Evolutionary conservation across 37 sponge, comb jelly and placozoan genomes (phyloP).

Genomic region (Geodia barretti): DNA sequence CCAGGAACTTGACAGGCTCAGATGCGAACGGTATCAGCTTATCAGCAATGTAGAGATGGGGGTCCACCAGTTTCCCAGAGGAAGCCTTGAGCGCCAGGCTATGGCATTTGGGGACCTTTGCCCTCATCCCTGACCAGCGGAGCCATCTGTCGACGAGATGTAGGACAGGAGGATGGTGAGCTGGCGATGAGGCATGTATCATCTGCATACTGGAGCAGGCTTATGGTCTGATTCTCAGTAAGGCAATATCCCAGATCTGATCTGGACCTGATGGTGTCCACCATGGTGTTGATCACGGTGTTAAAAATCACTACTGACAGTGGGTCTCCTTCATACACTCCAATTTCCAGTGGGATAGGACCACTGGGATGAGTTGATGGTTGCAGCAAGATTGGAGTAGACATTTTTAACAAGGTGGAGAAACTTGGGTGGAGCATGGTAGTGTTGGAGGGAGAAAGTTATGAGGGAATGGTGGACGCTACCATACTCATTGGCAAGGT

Average conservation of each 20-base stretch:
- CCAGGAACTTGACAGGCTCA: neutral
- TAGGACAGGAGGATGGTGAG: slow-evolving; percentile 27
- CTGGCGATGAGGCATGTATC: slow-evolving; percentile 23
- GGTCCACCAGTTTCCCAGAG: neutral
- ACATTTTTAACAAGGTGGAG: neutral
- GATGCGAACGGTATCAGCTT: slow-evolving; percentile 4
- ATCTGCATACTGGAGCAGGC: slow-evolving; percentile 37
- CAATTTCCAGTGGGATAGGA: slow-evolving; percentile 15
- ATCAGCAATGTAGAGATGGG: neutral
- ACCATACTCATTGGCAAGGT: slow-evolving; percentile 37
- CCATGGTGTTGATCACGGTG: slow-evolving; percentile 25
- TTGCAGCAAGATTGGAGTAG: slow-evolving; percentile 8
- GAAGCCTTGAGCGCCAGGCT: slow-evolving; percentile 23
- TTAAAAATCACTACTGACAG: slow-evolving; percentile 29
- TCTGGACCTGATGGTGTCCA: neutral
- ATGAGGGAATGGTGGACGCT: slow-evolving; percentile 32
- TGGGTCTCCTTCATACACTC: slow-evolving; percentile 42
- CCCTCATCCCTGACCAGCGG: slow-evolving; percentile 20
- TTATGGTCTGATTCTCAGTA: neutral
- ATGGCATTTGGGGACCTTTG: slow-evolving; percentile 22
- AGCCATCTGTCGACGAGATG: slow-evolving; percentile 6
- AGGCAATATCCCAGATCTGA: neutral
- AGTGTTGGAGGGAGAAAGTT: slow-evolving; percentile 25
- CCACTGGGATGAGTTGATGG: slow-evolving; percentile 6
- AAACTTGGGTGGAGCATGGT: slow-evolving; percentile 18